Percentiles rank a stretch among this genome's conserved stretches.
Evolutionary conservation across 2,113 vertebrate species (phyloP).

Genomic region (Perccottus glenii): DNA sequence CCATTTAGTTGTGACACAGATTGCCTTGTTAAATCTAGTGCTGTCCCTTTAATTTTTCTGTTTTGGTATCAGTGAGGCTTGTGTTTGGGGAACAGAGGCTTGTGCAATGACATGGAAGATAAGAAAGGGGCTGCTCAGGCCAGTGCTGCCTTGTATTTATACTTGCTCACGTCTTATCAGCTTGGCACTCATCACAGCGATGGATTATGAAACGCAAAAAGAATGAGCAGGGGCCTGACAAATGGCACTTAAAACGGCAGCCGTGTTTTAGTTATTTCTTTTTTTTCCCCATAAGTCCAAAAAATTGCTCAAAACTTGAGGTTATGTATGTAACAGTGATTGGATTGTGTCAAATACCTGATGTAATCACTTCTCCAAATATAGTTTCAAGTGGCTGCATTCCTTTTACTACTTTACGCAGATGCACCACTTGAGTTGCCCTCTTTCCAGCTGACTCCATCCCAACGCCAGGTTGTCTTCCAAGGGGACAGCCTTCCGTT

Average conservation of each 20-base stretch:
- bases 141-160: conserved; percentile 64
- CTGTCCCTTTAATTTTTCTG: conserved; percentile 48
- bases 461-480: conserved; percentile 95
- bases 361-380: conserved; percentile 4
- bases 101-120: conserved; percentile 64
- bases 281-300: background rate
- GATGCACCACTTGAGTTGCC: conserved; percentile 94
- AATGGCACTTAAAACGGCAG: conserved; percentile 35
- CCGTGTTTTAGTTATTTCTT: conserved; percentile 17
- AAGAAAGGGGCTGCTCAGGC: conserved; percentile 50
- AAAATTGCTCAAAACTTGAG: background rate
- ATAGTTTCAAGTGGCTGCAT: background rate
- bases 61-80: conserved; percentile 40
- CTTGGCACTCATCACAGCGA: conserved; percentile 52
- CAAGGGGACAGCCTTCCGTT: conserved; percentile 97
- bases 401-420: conserved; percentile 56
- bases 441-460: conserved; percentile 94
- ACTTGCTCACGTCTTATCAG: conserved; percentile 68
- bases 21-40: conserved; percentile 7
- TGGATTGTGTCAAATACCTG: conserved; percentile 5
- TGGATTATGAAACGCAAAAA: conserved; percentile 59
- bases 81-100: conserved; percentile 50
- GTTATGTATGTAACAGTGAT: no score
- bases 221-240: conserved; percentile 29
- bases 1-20: conserved; percentile 13